These are phyloP conservation scores for Andrena trimmerana DNA, from an alignment of 2,888 invertebrate genomes.

Conservation along the genomic window DNA sequence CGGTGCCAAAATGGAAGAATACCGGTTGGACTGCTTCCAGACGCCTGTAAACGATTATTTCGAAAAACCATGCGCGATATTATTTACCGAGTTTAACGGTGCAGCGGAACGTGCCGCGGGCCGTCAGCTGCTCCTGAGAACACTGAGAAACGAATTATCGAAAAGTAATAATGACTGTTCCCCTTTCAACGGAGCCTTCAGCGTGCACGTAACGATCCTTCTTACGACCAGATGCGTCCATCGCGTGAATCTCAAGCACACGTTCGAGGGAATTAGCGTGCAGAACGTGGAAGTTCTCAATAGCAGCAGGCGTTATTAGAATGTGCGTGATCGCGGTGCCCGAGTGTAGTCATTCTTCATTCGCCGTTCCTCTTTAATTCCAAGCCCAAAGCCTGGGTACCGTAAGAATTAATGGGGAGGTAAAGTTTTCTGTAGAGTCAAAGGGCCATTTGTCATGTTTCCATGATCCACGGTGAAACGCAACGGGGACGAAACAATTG, in stretches of 20 bases:
- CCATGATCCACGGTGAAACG: neutral
- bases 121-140: conserved; percentile 3
- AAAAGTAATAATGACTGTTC: conserved; percentile 1
- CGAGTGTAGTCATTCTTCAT: conserved; percentile 25
- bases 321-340: conserved; percentile 20
- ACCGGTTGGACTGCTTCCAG: conserved; percentile 33
- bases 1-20: conserved; percentile 32
- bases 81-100: conserved; percentile 4
- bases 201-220: neutral
- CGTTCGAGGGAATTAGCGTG: conserved; percentile 14
- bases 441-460: conserved; percentile 23
- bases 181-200: neutral
- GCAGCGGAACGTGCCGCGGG: neutral
- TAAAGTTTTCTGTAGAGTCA: neutral
- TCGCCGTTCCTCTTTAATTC: conserved; percentile 15
- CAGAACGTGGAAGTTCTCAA: conserved; percentile 16
- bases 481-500: neutral
- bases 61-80: conserved; percentile 14
- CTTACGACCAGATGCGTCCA: neutral
- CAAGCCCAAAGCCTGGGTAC: neutral
- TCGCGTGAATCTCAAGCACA: neutral
- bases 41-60: conserved; percentile 41
- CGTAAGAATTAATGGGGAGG: neutral
- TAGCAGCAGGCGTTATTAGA: conserved; percentile 4
- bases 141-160: neutral